A percentile compares a stretch with the other conserved stretches of the same genome.
phyloP scores from a whole-genome alignment of 2,113 vertebrate genomes.

The Gobiocypris rarus region DNA sequence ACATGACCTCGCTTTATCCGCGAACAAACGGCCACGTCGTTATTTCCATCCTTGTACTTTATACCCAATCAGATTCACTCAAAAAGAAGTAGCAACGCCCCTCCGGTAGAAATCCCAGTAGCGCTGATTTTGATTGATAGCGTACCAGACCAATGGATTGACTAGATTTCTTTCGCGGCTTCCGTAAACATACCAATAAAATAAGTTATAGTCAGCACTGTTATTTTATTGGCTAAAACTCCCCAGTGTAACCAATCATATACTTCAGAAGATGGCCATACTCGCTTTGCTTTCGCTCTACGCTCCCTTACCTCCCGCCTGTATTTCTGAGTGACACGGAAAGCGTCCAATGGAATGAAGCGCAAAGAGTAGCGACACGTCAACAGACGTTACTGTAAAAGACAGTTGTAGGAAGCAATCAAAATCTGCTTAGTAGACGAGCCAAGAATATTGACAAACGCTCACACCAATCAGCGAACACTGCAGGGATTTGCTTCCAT shows the following conservation, averaged over 20 bases:
- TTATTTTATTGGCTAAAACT: constrained; percentile 51
- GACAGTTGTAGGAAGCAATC: constrained; percentile 58
- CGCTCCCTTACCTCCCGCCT: constrained; percentile 16
- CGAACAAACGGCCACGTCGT: constrained; percentile 72
- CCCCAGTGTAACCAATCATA: constrained; percentile 56
- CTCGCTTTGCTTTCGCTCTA: constrained; percentile 14
- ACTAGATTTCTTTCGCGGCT: background rate
- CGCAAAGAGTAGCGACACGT: constrained; percentile 59
- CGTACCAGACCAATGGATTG: background rate
- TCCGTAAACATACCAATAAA: constrained; percentile 57
- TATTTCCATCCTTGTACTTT: constrained; percentile 62
- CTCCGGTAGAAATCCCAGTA: constrained; percentile 31
- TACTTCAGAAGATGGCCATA: background rate
- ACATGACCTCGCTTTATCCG: background rate
- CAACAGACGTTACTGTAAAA: constrained; percentile 50
- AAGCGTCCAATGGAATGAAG: constrained; percentile 58
- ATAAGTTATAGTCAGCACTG: accelerated
- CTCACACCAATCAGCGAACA: constrained; percentile 51
- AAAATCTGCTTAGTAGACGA: constrained; percentile 69
- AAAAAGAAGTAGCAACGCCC: background rate
- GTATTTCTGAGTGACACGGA: constrained; percentile 35
- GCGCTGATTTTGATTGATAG: constrained; percentile 67
- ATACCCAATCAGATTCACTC: constrained; percentile 3
- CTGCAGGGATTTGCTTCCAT: background rate
- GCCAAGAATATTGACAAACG: constrained; percentile 52